These are phyloP conservation scores for Lapara coniferarum DNA, from an alignment of 2,888 invertebrate genomes.

Conservation along the genomic window DNA sequence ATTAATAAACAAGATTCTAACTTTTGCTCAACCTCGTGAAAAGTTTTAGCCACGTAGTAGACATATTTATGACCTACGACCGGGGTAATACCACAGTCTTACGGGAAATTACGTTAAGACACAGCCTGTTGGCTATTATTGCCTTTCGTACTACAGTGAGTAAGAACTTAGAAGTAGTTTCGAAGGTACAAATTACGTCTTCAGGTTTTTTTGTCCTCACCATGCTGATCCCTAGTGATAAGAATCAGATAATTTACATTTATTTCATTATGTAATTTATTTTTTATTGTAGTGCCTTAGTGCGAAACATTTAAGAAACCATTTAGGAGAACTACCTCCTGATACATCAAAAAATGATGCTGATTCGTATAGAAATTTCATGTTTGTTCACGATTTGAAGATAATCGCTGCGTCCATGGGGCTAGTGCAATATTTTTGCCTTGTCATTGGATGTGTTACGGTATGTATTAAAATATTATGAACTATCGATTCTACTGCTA, in stretches of 20 bases:
- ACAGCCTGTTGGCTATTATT: too few relatives aligned
- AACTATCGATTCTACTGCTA: neutral
- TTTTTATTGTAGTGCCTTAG: conserved; percentile 56
- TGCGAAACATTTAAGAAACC: conserved; percentile 55
- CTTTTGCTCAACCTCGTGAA: neutral
- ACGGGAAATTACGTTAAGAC: too few relatives aligned
- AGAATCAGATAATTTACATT: too few relatives aligned
- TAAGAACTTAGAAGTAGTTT: too few relatives aligned
- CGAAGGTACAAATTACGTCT: too few relatives aligned
- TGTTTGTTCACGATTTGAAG: conserved; percentile 66
- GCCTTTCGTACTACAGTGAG: too few relatives aligned
- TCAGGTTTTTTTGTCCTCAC: too few relatives aligned
- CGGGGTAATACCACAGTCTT: neutral
- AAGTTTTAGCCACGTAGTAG: neutral
- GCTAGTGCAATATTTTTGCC: conserved; percentile 62
- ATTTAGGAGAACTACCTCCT: conserved; percentile 53
- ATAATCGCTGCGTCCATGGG: conserved; percentile 69
- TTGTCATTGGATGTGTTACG: conserved; percentile 63
- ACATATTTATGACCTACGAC: conserved; percentile 5
- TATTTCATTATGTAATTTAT: neutral
- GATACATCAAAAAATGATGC: conserved; percentile 24
- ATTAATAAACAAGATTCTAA: too few relatives aligned
- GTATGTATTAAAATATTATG: conserved; percentile 43
- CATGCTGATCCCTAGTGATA: too few relatives aligned
- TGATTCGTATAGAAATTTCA: conserved; percentile 40